Base-by-base conservation (phyloP, 2,888 invertebrate species). In the Didymodactylos carnosus region DNA sequence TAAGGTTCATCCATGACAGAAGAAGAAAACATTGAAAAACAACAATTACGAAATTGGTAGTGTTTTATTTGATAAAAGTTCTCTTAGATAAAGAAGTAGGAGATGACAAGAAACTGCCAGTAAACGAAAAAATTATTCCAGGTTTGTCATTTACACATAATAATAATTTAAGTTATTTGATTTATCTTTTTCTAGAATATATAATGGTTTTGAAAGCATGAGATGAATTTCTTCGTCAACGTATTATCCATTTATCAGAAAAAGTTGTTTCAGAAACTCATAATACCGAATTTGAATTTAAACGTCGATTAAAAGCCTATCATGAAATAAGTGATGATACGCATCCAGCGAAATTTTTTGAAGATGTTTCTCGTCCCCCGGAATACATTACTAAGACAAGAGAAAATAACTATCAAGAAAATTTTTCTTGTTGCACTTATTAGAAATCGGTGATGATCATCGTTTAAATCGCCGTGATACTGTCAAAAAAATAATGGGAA, bases 351-450 rank as follows among this genome's bases (percentile, higher is more conserved):
- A 88, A 88, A 79, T 89, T 88, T 80, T 89, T 90, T 79, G 89
- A 90, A 79, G 89, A 90, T 80, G 83, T 87, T 29, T 89, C 89
- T 80, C 87, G 90, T 75, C 88, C 89, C 79, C 89, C 89, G 39
- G 79, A 80, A 27, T 79, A 79, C 77, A 78, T 82, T 25, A 81
- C 81, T 82, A 69, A 25, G 39, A 39, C 43, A 51, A 72, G 69
- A 39, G 19, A 46, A 72, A 25, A 39, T 39, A 88, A 87, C 78
- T 70, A 39, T 69, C 39, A 70, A 71, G 16, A 39, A 19, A 51
- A 43, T 73, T 35, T 29, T 41, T n/a, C n/a, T n/a, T n/a, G n/a
- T n/a, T n/a, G n/a, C n/a, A n/a, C n/a, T n/a, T n/a, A n/a, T n/a
- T 51, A 51, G 13, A 51, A 51, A 23, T 51, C 11, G 23, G 27